Evolutionary conservation across 2,888 invertebrate genomes (phyloP).

Genomic region (Apodemia mormo): DNA sequence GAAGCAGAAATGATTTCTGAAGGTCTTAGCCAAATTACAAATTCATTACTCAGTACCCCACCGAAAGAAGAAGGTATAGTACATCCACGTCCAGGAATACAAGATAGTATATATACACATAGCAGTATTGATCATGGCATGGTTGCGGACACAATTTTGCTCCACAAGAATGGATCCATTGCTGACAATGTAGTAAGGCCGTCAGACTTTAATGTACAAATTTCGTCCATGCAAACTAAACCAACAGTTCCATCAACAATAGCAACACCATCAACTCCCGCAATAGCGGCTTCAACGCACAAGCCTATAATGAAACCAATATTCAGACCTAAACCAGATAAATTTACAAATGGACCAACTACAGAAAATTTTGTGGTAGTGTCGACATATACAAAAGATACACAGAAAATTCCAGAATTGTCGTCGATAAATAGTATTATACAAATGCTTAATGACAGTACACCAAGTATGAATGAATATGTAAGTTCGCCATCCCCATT

Average conservation of each 20-base stretch:
- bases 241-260: slow-evolving; percentile 61
- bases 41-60: slow-evolving; percentile 69
- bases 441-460: slow-evolving; percentile 82
- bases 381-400: slow-evolving; percentile 78
- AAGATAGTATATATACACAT: slow-evolving; percentile 64
- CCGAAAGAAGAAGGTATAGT: slow-evolving; percentile 67
- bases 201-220: slow-evolving; percentile 75
- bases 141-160: slow-evolving; percentile 82
- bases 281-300: slow-evolving; percentile 66
- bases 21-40: slow-evolving; percentile 81
- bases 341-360: slow-evolving; percentile 44
- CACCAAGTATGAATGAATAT: slow-evolving; percentile 64
- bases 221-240: slow-evolving; percentile 75
- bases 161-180: slow-evolving; percentile 80
- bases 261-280: slow-evolving; percentile 52
- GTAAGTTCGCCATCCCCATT: slow-evolving; percentile 56
- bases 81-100: slow-evolving; percentile 60
- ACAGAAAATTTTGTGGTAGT: slow-evolving; percentile 81
- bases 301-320: slow-evolving; percentile 72
- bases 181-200: slow-evolving; percentile 76
- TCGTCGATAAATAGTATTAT: slow-evolving; percentile 82
- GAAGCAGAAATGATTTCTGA: slow-evolving; percentile 79
- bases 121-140: slow-evolving; percentile 82
- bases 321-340: slow-evolving; percentile 79
- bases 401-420: slow-evolving; percentile 64